phyloP scores from a whole-genome alignment of 2,888 invertebrate species.

The Diachrysia chrysitis region DNA sequence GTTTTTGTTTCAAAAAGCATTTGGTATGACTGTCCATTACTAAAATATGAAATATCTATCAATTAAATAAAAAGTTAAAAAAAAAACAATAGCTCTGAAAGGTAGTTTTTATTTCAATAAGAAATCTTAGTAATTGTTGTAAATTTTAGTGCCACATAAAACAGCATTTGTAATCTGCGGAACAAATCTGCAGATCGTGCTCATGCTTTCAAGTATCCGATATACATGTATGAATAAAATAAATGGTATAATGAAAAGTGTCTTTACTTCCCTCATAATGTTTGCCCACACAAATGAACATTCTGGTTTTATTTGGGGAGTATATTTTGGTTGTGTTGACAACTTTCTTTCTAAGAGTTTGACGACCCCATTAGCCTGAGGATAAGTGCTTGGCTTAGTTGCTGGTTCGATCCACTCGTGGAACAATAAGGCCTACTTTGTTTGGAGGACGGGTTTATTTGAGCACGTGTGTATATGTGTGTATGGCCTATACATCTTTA shows the following conservation, averaged over 20 bases:
- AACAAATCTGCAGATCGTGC: slow-evolving; percentile 26
- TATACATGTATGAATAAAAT: slow-evolving; percentile 61
- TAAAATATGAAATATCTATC: no score
- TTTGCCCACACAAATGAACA: slow-evolving; percentile 36
- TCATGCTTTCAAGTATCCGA: slow-evolving; percentile 44
- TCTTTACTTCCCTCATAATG: slow-evolving; percentile 49
- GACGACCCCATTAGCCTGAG: not conserved
- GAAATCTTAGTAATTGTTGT: not conserved
- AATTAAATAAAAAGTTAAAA: no score
- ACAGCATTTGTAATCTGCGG: slow-evolving; percentile 6
- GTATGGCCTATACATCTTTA: not conserved
- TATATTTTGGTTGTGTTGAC: slow-evolving; percentile 21
- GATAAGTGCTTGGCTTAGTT: not conserved
- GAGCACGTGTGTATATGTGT: slow-evolving; percentile 2
- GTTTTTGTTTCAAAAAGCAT: no score
- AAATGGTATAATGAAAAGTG: slow-evolving; percentile 33
- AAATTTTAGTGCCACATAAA: slow-evolving; percentile 15
- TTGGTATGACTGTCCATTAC: no score
- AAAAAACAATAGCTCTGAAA: no score
- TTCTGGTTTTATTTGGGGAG: slow-evolving; percentile 22
- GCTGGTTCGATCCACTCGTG: not conserved
- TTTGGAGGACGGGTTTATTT: not conserved
- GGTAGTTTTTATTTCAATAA: not conserved
- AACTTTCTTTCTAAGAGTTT: slow-evolving; percentile 13
- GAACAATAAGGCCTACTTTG: slow-evolving; percentile 2